phyloP scores from a whole-genome alignment of 2,113 vertebrate genomes.

The rabbit (Oryctolagus cuniculus) region mOryCun1.1 NC_091445.1:36681001-36681500 shows the following conservation, averaged over 20 bases:
- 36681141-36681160: conserved; percentile 81
- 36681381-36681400: conserved; percentile 79
- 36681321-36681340: conserved; percentile 82
- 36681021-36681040: conserved; percentile 73
- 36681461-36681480: conserved; percentile 66
- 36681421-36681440: conserved; percentile 71
- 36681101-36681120: conserved; percentile 70
- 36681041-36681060: conserved; percentile 70
- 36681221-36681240: conserved; percentile 84
- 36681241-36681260: conserved; percentile 85
- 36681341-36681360: conserved; percentile 75
- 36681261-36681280: conserved; percentile 90
- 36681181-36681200: conserved; percentile 65
- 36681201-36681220: conserved; percentile 84
- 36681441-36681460: conserved; percentile 77
- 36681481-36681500: conserved; percentile 43
- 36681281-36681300: conserved; percentile 84
- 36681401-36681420: conserved; percentile 70
- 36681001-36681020: conserved; percentile 83
- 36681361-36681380: conserved; percentile 87
- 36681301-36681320: conserved; percentile 88
- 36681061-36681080: conserved; percentile 73
- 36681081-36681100: conserved; percentile 47
- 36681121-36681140: conserved; percentile 71
- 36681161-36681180: conserved; percentile 62